These are phyloP conservation scores for Saccostrea echinata DNA, from an alignment of 1,140 invertebrate genomes.

Conservation along the genomic window DNA sequence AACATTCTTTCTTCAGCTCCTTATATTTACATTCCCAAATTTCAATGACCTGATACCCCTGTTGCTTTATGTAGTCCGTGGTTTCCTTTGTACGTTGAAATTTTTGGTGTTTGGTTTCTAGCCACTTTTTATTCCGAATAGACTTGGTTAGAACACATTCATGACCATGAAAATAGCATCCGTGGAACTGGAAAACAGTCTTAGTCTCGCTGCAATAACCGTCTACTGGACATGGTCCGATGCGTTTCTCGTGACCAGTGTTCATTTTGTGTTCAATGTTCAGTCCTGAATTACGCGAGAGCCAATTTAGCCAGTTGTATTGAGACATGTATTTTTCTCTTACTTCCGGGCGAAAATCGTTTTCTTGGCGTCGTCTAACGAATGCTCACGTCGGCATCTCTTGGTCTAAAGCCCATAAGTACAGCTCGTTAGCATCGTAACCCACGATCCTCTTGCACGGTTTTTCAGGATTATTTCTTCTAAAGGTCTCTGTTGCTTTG, in stretches of 20 bases:
- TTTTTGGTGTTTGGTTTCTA: background rate
- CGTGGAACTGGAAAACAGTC: conserved; percentile 53
- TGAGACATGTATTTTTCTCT: conserved; percentile 42
- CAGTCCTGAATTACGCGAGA: background rate
- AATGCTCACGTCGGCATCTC: conserved; percentile 57
- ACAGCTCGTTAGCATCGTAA: conserved; percentile 42
- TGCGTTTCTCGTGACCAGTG: conserved; percentile 27
- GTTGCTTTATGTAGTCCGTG: conserved; percentile 6
- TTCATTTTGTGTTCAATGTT: conserved; percentile 43
- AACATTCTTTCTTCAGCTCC: background rate
- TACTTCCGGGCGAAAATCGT: conserved; percentile 44
- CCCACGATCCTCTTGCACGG: conserved; percentile 37
- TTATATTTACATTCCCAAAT: conserved; percentile 55
- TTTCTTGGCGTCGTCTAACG: conserved; percentile 39
- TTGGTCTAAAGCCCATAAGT: conserved; percentile 41
- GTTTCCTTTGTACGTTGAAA: conserved; percentile 32
- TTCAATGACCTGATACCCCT: conserved; percentile 46
- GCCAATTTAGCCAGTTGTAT: conserved; percentile 41
- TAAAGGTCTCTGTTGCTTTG: conserved; percentile 49
- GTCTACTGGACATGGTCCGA: conserved; percentile 39
- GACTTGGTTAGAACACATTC: conserved; percentile 40
- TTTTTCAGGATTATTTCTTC: conserved; percentile 42
- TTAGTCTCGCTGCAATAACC: conserved; percentile 4
- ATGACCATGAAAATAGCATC: conserved; percentile 61
- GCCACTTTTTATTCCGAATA: conserved; percentile 27